Base-by-base conservation (phyloP, 2,888 invertebrate species). In the Apodemia mormo region DNA sequence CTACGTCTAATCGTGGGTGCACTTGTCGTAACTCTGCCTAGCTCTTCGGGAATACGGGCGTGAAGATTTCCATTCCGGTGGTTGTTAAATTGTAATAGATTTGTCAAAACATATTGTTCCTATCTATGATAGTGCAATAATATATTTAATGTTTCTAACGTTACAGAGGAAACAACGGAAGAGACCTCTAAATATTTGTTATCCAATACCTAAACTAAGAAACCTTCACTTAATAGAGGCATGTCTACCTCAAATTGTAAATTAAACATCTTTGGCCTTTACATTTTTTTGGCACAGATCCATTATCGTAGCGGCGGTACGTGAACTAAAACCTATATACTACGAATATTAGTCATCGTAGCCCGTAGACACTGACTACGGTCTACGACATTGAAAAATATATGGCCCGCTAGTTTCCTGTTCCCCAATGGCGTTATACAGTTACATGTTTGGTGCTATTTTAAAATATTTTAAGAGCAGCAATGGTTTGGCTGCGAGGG, bases 301-400 rank as follows among this genome's bases (percentile, higher is more conserved):
- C 49, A 52, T 52, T 52, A 52, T 10, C n/a, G 49, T 52, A 52
- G 49, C 49, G 14, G n/a, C n/a, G 5, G n/a, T 52, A 52, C 49
- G 5, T 14, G 10, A n/a, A 52, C 49, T 52, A 52, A 10, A 61
- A 33, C 61, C 33, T 61, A 30, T 22, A 10, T 58, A 14, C 61
- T 61, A 61, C 61, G 33, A 61, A 61, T 33, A 33, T 61, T 33
- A 61, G 33, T 61, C 61, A 30, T 61, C 61, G 58, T 22, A 58
- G 30, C 58, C n/a, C 9, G 33, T 61, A 61, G 61, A 61, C 61
- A 33, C 5, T 14, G 61, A 33, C 30, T 61, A 30, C 33, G 61
- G 61, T 14, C 30, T 61, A 30, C 33, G 61, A 61, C 61, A 61
- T 61, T 61, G 33, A 61, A 61, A 61, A 61, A 61, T 61, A 61